These are phyloP conservation scores for Platycnemis pennipes DNA, from an alignment of 2,888 invertebrate species.

Conservation along the genomic window DNA sequence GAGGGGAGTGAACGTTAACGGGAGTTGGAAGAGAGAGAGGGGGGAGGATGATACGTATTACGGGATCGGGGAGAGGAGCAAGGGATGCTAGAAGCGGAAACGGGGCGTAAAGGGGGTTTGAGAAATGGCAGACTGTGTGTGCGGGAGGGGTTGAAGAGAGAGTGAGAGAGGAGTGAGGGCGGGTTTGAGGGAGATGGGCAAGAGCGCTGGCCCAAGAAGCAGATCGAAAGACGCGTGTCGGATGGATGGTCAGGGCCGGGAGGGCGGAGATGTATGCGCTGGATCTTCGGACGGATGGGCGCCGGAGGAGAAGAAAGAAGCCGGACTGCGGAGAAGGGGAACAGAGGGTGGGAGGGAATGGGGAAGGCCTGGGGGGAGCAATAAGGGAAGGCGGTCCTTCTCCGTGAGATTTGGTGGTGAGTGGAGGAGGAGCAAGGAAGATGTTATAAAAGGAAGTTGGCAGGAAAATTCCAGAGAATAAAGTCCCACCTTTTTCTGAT, in stretches of 20 bases:
- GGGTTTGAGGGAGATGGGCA: neutral
- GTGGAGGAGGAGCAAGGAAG: neutral
- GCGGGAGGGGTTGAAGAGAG: neutral
- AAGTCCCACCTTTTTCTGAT: neutral
- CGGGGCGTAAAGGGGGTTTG: neutral
- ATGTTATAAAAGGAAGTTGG: neutral
- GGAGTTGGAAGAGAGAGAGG: too few species aligned
- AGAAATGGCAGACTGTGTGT: neutral
- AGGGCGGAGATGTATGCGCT: slow-evolving; percentile 24
- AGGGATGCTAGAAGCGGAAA: neutral
- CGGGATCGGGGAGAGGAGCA: neutral
- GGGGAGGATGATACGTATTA: neutral
- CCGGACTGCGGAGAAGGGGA: neutral
- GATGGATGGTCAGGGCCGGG: neutral
- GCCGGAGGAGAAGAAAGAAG: neutral
- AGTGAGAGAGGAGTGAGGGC: neutral
- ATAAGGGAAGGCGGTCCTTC: neutral
- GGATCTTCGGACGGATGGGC: neutral
- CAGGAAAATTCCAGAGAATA: neutral
- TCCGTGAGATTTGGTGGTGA: neutral
- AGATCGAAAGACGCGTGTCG: slow-evolving; percentile 13
- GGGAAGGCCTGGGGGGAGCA: neutral
- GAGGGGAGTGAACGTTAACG: too few species aligned
- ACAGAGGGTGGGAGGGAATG: neutral
- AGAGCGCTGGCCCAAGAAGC: neutral